A percentile compares a stretch with the other conserved stretches of the same genome.
Evolutionary conservation across 2,888 invertebrate species (phyloP).

Genomic region (Caenorhabditis drosophilae): DNA sequence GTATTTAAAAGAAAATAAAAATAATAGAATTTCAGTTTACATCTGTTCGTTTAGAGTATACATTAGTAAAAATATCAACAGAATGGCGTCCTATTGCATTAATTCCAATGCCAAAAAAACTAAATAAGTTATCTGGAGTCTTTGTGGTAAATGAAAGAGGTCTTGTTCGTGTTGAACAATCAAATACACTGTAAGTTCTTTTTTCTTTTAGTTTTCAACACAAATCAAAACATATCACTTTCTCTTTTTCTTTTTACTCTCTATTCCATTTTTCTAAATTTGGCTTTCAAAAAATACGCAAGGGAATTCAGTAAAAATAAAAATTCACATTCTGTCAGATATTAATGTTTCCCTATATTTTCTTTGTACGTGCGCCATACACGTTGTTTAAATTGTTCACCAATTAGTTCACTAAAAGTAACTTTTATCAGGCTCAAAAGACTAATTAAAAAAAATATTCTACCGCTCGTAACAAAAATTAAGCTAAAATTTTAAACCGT

Average conservation of each 20-base stretch:
- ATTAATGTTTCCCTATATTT: no score
- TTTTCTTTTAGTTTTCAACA: not conserved
- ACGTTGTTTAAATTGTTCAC: no score
- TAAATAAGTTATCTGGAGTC: slow-evolving; percentile 37
- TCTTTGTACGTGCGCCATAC: no score
- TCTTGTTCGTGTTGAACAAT: slow-evolving; percentile 44
- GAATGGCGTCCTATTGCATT: slow-evolving; percentile 52
- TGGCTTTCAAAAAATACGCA: no score
- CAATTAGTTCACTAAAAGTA: no score
- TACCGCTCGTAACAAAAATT: no score
- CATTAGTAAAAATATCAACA: slow-evolving; percentile 23
- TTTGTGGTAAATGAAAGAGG: slow-evolving; percentile 52
- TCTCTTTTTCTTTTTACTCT: slow-evolving; percentile 1
- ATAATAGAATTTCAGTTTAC: slow-evolving; percentile 23
- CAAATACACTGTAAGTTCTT: slow-evolving; percentile 22
- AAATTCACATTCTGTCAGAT: no score
- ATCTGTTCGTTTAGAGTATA: slow-evolving; percentile 42
- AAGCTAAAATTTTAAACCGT: no score
- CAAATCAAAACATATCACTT: not conserved
- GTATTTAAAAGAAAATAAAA: no score
- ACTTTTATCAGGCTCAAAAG: no score
- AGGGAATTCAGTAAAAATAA: no score
- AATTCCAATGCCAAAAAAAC: slow-evolving; percentile 33
- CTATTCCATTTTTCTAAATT: not conserved
- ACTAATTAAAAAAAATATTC: no score